These are phyloP conservation scores for Arenaria interpres DNA, from an alignment of 2,113 vertebrate genomes.

Conservation along the genomic window DNA sequence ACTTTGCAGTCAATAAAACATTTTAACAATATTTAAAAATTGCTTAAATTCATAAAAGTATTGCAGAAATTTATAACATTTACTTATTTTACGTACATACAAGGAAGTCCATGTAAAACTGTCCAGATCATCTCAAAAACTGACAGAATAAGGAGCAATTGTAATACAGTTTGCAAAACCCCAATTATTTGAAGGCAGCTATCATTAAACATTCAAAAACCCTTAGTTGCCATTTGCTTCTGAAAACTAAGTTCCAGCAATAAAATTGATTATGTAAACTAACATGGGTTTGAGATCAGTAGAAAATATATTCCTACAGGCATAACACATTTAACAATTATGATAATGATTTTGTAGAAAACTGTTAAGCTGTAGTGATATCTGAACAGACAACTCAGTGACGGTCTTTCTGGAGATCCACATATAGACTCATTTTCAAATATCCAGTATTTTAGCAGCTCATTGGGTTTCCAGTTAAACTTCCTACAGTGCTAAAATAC, in stretches of 20 bases:
- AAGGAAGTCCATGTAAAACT: conserved; percentile 71
- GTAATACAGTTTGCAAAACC: conserved; percentile 69
- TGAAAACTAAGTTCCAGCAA: conserved; percentile 82
- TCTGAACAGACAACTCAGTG: conserved; percentile 60
- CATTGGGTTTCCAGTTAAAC: conserved; percentile 82
- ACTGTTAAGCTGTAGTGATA: conserved; percentile 59
- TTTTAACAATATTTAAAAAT: conserved; percentile 80
- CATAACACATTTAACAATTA: conserved; percentile 73
- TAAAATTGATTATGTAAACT: conserved; percentile 83
- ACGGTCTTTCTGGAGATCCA: conserved; percentile 28
- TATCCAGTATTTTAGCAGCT: conserved; percentile 85
- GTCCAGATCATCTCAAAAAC: conserved; percentile 55
- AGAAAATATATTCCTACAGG: conserved; percentile 87
- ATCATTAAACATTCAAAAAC: conserved; percentile 78
- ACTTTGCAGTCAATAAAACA: conserved; percentile 70
- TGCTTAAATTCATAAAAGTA: conserved; percentile 78
- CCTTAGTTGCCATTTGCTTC: conserved; percentile 70
- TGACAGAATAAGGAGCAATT: conserved; percentile 61
- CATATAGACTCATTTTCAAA: conserved; percentile 43
- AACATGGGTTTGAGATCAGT: conserved; percentile 70
- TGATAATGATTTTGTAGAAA: conserved; percentile 64
- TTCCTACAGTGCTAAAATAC: conserved; percentile 73
- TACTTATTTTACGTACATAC: conserved; percentile 69
- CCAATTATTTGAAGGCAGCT: conserved; percentile 74
- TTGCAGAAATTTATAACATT: conserved; percentile 75